Evolutionary conservation across 1,140 invertebrate genomes (phyloP).

Genomic region (Gryllus bimaculatus): DNA sequence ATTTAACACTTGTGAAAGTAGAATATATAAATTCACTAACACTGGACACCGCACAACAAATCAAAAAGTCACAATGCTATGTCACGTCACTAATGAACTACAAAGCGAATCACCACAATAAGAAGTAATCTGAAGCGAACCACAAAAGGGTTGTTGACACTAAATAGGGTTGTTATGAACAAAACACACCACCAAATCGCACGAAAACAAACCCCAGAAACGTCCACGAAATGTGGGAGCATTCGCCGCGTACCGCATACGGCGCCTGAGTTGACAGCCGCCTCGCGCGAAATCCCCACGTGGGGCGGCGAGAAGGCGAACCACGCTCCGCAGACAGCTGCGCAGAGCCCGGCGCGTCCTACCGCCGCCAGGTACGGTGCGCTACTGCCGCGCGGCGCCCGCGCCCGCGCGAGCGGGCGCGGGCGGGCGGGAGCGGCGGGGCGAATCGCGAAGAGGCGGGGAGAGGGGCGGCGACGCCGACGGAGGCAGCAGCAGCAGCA

Average conservation of each 20-base stretch:
- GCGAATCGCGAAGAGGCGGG: neutral
- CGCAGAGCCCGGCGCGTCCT: neutral
- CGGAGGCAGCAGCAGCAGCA: no score
- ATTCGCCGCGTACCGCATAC: neutral
- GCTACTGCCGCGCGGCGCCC: neutral
- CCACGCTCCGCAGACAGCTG: neutral
- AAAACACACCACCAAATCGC: neutral
- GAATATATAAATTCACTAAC: neutral
- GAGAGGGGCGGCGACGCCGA: neutral
- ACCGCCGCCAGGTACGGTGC: constrained; percentile 1
- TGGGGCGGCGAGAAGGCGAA: neutral
- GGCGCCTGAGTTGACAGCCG: neutral
- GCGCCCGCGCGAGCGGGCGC: neutral
- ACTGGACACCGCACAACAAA: neutral
- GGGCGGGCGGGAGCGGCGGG: neutral
- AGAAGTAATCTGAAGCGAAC: neutral
- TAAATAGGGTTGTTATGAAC: neutral
- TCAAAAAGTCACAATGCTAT: neutral
- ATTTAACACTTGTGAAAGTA: neutral
- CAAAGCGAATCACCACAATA: neutral
- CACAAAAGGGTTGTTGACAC: neutral
- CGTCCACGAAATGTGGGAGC: no score
- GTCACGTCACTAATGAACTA: neutral
- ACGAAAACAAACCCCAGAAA: no score
- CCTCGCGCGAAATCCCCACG: neutral